Conservation (phyloP, 2,797 vertebrate genomes). For the Benthosema pterotum region DNA sequence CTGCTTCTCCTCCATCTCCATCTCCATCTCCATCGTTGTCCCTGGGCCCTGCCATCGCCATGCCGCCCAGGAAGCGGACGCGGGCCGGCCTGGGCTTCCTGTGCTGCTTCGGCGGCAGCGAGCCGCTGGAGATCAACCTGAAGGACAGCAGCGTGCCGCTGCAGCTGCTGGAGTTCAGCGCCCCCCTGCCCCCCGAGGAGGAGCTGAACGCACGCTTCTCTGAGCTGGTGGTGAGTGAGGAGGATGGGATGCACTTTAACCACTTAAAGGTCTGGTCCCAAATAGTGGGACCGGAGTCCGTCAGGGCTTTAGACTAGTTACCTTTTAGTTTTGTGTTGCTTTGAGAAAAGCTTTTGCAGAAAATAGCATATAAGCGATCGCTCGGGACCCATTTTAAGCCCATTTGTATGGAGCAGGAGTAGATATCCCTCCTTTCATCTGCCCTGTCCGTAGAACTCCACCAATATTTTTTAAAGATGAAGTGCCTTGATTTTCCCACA, state of each 20-base stretch:
- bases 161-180: slow-evolving; percentile 94
- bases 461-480: too few species aligned
- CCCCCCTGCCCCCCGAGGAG: slow-evolving; percentile 91
- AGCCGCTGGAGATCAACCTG: slow-evolving; percentile 95
- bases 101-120: slow-evolving; percentile 92
- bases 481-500: too few species aligned
- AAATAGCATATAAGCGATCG: background rate
- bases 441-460: too few species aligned
- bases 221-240: slow-evolving; percentile 93
- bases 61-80: slow-evolving; percentile 95
- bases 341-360: background rate
- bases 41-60: slow-evolving; percentile 67
- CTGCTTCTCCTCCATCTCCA: slow-evolving; percentile 21
- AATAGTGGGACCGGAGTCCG: too few species aligned
- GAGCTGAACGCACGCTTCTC: slow-evolving; percentile 95
- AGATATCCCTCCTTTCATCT: too few species aligned
- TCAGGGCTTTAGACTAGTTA: too few species aligned
- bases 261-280: too few species aligned
- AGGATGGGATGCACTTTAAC: background rate
- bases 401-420: too few species aligned
- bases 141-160: slow-evolving; percentile 93
- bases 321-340: too few species aligned
- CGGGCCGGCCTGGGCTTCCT: slow-evolving; percentile 93
- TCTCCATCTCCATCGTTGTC: slow-evolving; percentile 46
- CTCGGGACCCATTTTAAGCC: too few species aligned